These are phyloP conservation scores for Thumatha senex DNA, from an alignment of 2,888 invertebrate species.

Conservation along the genomic window DNA sequence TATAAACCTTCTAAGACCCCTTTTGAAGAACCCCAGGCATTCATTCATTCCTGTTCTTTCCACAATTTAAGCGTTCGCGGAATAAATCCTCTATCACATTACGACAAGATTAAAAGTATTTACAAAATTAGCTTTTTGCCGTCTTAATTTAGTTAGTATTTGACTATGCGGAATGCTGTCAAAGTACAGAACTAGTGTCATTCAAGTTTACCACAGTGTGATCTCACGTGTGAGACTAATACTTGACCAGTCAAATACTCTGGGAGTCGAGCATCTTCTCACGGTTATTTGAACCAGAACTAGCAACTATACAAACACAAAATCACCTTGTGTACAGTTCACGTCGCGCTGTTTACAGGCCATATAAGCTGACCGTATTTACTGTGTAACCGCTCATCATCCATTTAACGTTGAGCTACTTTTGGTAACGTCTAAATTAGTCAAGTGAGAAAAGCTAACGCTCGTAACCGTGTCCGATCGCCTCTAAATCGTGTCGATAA, in stretches of 20 bases:
- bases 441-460: slow-evolving; percentile 80
- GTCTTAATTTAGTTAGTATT: slow-evolving; percentile 55
- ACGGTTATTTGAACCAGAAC: slow-evolving; percentile 78
- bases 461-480: slow-evolving; percentile 74
- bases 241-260: slow-evolving; percentile 33
- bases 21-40: too few species aligned
- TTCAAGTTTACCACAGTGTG: slow-evolving; percentile 66
- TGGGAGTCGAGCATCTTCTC: slow-evolving; percentile 67
- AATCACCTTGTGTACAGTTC: slow-evolving; percentile 80
- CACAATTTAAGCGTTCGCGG: too few species aligned
- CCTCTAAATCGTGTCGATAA: slow-evolving; percentile 76
- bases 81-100: too few species aligned
- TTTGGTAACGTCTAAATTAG: slow-evolving; percentile 80
- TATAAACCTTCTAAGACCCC: too few species aligned
- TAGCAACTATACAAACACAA: slow-evolving; percentile 76
- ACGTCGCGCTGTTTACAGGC: slow-evolving; percentile 75
- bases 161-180: slow-evolving; percentile 50
- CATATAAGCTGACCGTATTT: slow-evolving; percentile 78
- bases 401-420: slow-evolving; percentile 79
- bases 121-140: slow-evolving; percentile 41
- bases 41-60: too few species aligned
- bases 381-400: slow-evolving; percentile 74
- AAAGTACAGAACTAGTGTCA: slow-evolving; percentile 57
- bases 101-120: slow-evolving; percentile 35
- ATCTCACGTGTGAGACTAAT: slow-evolving; percentile 27